Percentiles rank a stretch among this genome's conserved stretches.
phyloP scores from a whole-genome alignment of 2,113 vertebrate genomes.

The Fulmarus glacialis region DNA sequence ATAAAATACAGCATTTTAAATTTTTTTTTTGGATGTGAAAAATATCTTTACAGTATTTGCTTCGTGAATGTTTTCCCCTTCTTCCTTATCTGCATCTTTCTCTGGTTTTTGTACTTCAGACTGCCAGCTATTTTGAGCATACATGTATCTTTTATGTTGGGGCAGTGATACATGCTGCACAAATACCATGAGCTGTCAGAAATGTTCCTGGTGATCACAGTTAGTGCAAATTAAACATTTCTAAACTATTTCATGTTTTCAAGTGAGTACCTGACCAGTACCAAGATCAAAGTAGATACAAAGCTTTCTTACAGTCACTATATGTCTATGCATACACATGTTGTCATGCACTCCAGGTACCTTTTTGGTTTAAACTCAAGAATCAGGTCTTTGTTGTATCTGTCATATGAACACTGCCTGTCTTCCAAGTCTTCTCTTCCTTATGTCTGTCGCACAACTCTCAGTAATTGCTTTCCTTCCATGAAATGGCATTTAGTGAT shows the following conservation, averaged over 20 bases:
- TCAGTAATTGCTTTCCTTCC: background rate
- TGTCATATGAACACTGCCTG: background rate
- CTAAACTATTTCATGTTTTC: background rate
- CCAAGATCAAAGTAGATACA: background rate
- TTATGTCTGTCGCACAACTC: background rate
- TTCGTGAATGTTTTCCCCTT: background rate
- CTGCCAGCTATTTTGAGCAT: background rate
- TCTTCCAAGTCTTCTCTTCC: background rate
- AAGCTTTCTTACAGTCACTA: background rate
- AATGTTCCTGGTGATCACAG: background rate
- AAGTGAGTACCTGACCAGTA: background rate
- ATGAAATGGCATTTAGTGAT: background rate
- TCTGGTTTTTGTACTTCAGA: background rate
- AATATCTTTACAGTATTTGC: background rate
- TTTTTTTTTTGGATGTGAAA: background rate
- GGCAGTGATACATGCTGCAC: background rate
- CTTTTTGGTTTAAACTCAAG: background rate
- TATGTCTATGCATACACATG: background rate
- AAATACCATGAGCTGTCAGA: background rate
- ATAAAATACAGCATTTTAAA: background rate
- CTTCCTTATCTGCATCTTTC: background rate
- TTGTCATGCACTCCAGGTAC: background rate
- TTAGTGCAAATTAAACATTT: background rate
- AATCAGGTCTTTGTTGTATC: background rate
- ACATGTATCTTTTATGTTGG: background rate